phyloP scores from a whole-genome alignment of 2,888 invertebrate genomes.

The Lepidocyrtinus sp. region DNA sequence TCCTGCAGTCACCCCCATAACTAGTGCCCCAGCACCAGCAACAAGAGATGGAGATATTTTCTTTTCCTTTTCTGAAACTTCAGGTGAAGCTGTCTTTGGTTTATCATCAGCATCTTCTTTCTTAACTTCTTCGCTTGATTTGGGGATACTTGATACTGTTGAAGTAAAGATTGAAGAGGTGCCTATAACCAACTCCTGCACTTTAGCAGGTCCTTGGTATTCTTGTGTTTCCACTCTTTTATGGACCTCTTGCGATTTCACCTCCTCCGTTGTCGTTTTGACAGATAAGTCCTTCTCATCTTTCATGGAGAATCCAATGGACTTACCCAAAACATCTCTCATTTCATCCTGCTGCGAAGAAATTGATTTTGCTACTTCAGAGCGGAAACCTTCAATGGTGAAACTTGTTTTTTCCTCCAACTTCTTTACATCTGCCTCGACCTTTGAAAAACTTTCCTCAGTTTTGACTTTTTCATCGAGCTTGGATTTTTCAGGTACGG shows the following conservation, averaged over 20 bases:
- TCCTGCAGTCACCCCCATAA: constrained; percentile 49
- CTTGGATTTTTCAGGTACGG: too few species aligned
- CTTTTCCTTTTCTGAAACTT: too few species aligned
- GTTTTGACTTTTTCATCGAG: too few species aligned
- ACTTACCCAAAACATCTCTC: constrained; percentile 29
- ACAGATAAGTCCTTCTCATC: not conserved
- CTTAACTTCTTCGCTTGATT: not conserved
- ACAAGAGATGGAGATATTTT: not conserved
- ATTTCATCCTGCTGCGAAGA: constrained; percentile 40
- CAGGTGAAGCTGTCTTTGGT: not conserved
- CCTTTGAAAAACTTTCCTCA: not conserved
- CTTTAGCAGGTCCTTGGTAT: not conserved
- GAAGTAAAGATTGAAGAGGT: not conserved
- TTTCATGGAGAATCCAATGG: constrained; percentile 29
- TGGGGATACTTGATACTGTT: not conserved
- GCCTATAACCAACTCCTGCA: not conserved
- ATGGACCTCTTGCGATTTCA: constrained; percentile 11
- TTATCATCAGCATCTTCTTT: not conserved
- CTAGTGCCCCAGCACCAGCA: constrained; percentile 36
- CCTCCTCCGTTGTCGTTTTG: not conserved
- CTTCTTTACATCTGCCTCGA: not conserved
- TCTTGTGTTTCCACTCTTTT: not conserved
- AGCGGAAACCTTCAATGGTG: constrained; percentile 41
- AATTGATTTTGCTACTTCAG: constrained; percentile 35
- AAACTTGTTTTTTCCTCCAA: constrained; percentile 29